Evolutionary conservation across 2,888 invertebrate species (phyloP).

Genomic region (Ptycholaimellus sp.): DNA sequence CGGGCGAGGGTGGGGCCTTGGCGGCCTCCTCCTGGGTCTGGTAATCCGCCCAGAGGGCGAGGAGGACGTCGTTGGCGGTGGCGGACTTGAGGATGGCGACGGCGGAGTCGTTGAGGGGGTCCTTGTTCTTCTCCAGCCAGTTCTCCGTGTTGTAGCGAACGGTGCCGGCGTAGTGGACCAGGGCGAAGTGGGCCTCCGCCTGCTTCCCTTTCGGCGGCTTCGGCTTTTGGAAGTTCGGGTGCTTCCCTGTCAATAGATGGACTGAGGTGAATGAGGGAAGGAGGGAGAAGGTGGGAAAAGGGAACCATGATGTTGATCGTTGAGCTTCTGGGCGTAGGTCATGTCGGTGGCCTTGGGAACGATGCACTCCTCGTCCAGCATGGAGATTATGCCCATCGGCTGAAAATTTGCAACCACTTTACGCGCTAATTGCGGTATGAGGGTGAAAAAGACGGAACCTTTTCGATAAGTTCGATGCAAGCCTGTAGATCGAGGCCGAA

Average conservation of each 20-base stretch:
- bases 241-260: slow-evolving; percentile 37
- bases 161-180: slow-evolving; percentile 94
- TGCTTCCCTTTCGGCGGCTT: slow-evolving; percentile 39
- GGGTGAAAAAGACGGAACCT: no score
- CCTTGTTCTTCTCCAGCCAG: slow-evolving; percentile 35
- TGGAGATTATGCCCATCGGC: no score
- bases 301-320: slow-evolving; percentile 86
- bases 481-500: slow-evolving; percentile 83
- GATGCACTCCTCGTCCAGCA: no score
- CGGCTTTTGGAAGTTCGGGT: slow-evolving; percentile 84
- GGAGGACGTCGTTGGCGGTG: slow-evolving; percentile 46
- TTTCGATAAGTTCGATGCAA: slow-evolving; percentile 78
- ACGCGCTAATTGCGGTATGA: no score
- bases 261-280: no score
- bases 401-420: no score
- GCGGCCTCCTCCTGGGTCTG: slow-evolving; percentile 15
- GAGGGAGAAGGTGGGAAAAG: no score
- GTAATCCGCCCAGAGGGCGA: slow-evolving; percentile 35
- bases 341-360: no score
- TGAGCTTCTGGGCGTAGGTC: slow-evolving; percentile 94
- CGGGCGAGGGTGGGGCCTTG: slow-evolving; percentile 5
- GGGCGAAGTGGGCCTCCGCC: slow-evolving; percentile 88
- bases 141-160: slow-evolving; percentile 37
- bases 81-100: slow-evolving; percentile 25
- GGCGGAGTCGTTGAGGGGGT: slow-evolving; percentile 32